Conservation (phyloP, 2,888 invertebrate genomes). For the Bombylius discolor region DNA sequence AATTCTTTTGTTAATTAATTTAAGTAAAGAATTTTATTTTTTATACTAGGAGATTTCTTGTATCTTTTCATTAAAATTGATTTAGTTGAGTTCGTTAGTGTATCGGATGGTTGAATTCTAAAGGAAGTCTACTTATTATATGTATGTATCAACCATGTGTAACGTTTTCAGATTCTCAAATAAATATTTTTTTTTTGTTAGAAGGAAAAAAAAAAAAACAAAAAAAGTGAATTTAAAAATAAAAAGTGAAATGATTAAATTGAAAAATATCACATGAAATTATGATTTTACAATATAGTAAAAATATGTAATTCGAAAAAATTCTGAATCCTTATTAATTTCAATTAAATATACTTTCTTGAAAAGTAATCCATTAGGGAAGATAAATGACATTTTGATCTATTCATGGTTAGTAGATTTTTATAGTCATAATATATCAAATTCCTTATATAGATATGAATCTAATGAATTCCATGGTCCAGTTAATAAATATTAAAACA, state of each 20-base stretch:
- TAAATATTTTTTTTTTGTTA: too few species aligned
- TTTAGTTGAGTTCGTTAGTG: slow-evolving; percentile 7
- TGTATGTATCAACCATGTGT: slow-evolving; percentile 12
- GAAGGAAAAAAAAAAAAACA: too few species aligned
- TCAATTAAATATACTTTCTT: slow-evolving; percentile 15
- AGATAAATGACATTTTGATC: slow-evolving; percentile 19
- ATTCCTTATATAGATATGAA: too few species aligned
- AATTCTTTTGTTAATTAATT: slow-evolving; percentile 14
- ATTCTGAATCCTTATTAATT: slow-evolving; percentile 15
- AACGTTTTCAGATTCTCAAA: not conserved
- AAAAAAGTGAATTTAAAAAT: too few species aligned
- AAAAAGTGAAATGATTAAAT: too few species aligned
- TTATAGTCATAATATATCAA: not conserved
- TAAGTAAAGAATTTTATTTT: not conserved
- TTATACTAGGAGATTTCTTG: not conserved
- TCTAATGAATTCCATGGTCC: too few species aligned
- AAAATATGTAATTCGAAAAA: not conserved
- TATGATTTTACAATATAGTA: too few species aligned
- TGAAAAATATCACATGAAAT: too few species aligned
- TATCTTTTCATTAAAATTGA: not conserved
- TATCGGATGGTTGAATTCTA: not conserved
- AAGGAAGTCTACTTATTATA: slow-evolving; percentile 8
- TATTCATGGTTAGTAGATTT: slow-evolving; percentile 17
- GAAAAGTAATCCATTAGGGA: slow-evolving; percentile 18
- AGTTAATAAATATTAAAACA: too few species aligned